A percentile compares a stretch with the other conserved stretches of the same genome.
These are phyloP conservation scores for Mus spicilegus DNA, from an alignment of 2,113 vertebrate genomes.

Conservation along the genomic window DNA sequence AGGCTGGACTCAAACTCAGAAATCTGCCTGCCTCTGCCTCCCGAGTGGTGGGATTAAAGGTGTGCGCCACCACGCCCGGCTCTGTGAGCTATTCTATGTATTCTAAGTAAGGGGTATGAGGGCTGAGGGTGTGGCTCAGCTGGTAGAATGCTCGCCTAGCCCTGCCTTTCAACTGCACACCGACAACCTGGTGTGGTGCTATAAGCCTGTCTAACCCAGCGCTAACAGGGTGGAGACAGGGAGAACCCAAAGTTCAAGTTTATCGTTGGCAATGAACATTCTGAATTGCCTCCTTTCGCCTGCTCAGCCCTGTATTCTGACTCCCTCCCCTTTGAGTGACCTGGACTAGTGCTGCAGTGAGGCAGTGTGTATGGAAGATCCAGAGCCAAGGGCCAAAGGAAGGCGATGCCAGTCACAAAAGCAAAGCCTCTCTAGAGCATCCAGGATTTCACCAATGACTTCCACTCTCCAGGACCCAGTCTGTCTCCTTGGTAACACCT, in stretches of 20 bases:
- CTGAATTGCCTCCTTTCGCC: not conserved
- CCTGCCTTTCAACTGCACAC: not conserved
- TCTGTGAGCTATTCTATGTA: not conserved
- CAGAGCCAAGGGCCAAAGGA: constrained; percentile 27
- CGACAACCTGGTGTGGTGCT: not conserved
- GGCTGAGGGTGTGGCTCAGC: not conserved
- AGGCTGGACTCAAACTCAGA: no score
- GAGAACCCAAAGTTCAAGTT: not conserved
- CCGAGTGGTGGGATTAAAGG: no score
- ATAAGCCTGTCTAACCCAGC: not conserved
- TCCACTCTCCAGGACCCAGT: constrained; percentile 47
- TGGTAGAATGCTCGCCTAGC: not conserved
- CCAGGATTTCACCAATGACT: constrained; percentile 83
- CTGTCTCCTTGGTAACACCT: constrained; percentile 37
- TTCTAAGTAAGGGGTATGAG: not conserved
- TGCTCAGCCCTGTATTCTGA: constrained; percentile 22
- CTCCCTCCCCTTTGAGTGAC: not conserved
- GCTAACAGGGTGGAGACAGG: not conserved
- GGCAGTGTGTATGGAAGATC: constrained; percentile 53
- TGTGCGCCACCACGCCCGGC: no score
- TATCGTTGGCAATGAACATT: not conserved
- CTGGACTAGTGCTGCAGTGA: constrained; percentile 28
- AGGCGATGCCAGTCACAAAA: constrained; percentile 1
- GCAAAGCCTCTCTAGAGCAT: constrained; percentile 79
- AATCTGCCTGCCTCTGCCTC: no score